These are phyloP conservation scores for Anoplopoma fimbria DNA, from an alignment of 2,113 vertebrate species.

Conservation along the genomic window DNA sequence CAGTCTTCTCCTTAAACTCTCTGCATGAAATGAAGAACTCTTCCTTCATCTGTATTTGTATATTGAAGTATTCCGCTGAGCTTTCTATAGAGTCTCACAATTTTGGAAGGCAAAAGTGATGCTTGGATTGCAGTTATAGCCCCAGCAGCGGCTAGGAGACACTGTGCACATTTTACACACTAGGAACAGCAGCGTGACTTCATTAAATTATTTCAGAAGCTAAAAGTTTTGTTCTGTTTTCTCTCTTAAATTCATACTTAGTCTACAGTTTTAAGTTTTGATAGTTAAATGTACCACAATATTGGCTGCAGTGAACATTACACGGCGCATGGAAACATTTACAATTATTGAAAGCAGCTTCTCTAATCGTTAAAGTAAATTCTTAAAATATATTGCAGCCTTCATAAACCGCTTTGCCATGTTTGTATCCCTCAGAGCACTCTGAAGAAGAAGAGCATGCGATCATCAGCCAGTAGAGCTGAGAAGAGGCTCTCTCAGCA, in stretches of 20 bases:
- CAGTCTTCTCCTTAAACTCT: neutral
- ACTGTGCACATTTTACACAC: too few species aligned
- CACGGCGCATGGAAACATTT: neutral
- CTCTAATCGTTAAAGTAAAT: neutral
- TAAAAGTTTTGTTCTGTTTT: too few species aligned
- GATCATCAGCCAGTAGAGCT: constrained; percentile 85
- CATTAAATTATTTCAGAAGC: too few species aligned
- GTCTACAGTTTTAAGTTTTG: too few species aligned
- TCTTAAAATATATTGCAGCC: neutral
- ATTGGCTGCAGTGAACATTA: neutral
- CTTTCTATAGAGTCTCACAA: neutral
- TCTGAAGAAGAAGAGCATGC: constrained; percentile 89
- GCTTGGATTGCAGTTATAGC: too few species aligned
- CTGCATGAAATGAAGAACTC: neutral
- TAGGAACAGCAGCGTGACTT: too few species aligned
- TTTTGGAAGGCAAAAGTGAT: too few species aligned
- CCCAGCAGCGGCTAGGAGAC: too few species aligned
- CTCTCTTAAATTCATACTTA: too few species aligned
- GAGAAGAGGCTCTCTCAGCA: constrained; percentile 91
- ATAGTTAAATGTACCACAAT: too few species aligned
- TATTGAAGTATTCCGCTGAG: neutral
- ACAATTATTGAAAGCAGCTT: neutral
- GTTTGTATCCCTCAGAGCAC: constrained; percentile 85
- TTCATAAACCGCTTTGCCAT: neutral
- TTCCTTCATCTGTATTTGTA: neutral